Conservation (phyloP, 2,797 vertebrate genomes). For the Myotis daubentonii region DNA sequence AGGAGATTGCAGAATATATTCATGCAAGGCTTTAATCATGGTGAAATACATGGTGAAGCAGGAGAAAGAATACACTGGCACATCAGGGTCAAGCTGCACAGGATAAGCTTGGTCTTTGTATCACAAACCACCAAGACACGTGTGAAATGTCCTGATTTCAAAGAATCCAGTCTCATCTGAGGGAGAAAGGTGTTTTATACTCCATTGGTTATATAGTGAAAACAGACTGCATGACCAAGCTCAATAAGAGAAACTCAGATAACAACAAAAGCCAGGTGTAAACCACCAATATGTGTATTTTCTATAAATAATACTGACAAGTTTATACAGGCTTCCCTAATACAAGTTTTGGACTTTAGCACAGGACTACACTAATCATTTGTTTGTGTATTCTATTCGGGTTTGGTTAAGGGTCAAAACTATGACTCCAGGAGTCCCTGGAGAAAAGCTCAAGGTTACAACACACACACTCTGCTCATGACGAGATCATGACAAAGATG, state of each 20-base stretch:
- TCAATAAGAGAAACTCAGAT: not conserved
- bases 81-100: not conserved
- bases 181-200: not conserved
- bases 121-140: not conserved
- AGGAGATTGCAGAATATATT: not conserved
- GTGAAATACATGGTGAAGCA: not conserved
- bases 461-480: not conserved
- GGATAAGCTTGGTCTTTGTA: not conserved
- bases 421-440: not conserved
- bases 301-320: not conserved
- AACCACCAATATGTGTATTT: not conserved
- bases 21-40: not conserved
- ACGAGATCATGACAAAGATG: not conserved
- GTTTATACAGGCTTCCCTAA: not conserved
- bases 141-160: not conserved
- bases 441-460: not conserved
- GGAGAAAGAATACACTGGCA: not conserved
- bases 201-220: not conserved
- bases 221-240: not conserved
- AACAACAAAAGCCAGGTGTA: not conserved
- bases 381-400: not conserved
- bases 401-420: not conserved
- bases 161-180: not conserved
- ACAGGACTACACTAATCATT: not conserved
- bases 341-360: not conserved